Conservation (phyloP, 2,888 invertebrate species). For the Pterostichus niger region DNA sequence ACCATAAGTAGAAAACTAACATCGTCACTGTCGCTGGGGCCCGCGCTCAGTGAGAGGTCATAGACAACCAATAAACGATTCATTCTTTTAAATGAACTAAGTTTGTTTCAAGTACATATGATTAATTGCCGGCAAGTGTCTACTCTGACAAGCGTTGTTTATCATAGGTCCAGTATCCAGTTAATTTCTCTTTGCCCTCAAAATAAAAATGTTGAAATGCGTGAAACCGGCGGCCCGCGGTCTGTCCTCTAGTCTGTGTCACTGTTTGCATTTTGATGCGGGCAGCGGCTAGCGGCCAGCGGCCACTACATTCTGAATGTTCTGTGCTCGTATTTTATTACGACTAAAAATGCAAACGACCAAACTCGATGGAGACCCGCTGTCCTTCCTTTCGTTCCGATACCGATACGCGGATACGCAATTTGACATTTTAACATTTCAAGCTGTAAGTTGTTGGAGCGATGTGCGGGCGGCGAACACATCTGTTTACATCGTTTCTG, state of each 20-base stretch:
- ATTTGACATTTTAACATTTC: constrained; percentile 59
- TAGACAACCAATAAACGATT: constrained; percentile 56
- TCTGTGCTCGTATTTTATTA: too few species aligned
- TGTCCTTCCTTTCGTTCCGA: constrained; percentile 21
- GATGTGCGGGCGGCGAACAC: background rate
- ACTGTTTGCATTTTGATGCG: background rate
- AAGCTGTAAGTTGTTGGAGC: constrained; percentile 17
- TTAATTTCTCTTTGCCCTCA: constrained; percentile 5
- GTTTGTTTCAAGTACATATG: constrained; percentile 54
- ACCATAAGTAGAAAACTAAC: background rate
- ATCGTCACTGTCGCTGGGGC: background rate
- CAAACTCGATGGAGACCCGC: background rate
- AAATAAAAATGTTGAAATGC: background rate
- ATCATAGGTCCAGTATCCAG: background rate
- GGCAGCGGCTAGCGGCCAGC: background rate
- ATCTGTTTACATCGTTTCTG: constrained; percentile 59
- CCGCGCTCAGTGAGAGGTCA: constrained; percentile 39
- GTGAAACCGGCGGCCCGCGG: background rate
- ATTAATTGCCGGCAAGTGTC: constrained; percentile 16
- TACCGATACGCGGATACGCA: constrained; percentile 10
- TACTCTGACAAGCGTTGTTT: constrained; percentile 8
- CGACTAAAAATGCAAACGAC: background rate
- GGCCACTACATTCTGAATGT: too few species aligned
- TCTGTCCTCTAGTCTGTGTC: too few species aligned
- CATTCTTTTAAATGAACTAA: constrained; percentile 57